These are phyloP conservation scores for Neostethus bicornis DNA, from an alignment of 2,797 vertebrate genomes.

Conservation along the genomic window DNA sequence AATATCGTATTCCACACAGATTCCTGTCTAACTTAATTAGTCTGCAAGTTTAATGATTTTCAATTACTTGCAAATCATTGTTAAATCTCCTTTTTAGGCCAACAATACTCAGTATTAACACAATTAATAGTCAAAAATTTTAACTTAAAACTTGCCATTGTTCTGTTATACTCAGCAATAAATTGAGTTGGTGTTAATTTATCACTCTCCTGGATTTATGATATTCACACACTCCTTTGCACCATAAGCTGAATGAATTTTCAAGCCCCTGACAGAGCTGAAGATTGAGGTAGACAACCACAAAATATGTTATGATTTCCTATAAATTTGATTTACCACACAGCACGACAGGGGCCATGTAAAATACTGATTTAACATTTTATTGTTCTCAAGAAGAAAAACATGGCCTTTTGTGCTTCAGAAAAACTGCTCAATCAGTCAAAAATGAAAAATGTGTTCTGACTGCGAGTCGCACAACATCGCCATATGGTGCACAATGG, in stretches of 20 bases:
- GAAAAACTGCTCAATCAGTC: constrained; percentile 32
- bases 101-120: constrained; percentile 27
- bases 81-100: constrained; percentile 14
- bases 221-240: constrained; percentile 6
- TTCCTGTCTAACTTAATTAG: too few species aligned
- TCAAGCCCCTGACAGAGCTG: constrained; percentile 9
- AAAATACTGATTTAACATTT: constrained; percentile 42
- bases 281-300: constrained; percentile 41
- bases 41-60: too few species aligned
- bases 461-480: constrained; percentile 12
- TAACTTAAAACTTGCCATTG: constrained; percentile 27
- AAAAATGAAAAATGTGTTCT: constrained; percentile 12
- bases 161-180: constrained; percentile 22
- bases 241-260: constrained; percentile 31
- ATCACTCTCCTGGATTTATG: constrained; percentile 31
- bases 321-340: constrained; percentile 42
- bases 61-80: too few species aligned
- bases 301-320: constrained; percentile 33
- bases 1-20: too few species aligned
- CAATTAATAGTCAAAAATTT: constrained; percentile 27
- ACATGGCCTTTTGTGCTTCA: neutral
- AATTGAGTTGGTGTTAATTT: constrained; percentile 37
- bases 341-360: constrained; percentile 14
- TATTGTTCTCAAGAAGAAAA: constrained; percentile 24
- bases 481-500: constrained; percentile 17